Base-by-base conservation (phyloP, 1,140 invertebrate genomes). In the Cepaea nemoralis region DNA sequence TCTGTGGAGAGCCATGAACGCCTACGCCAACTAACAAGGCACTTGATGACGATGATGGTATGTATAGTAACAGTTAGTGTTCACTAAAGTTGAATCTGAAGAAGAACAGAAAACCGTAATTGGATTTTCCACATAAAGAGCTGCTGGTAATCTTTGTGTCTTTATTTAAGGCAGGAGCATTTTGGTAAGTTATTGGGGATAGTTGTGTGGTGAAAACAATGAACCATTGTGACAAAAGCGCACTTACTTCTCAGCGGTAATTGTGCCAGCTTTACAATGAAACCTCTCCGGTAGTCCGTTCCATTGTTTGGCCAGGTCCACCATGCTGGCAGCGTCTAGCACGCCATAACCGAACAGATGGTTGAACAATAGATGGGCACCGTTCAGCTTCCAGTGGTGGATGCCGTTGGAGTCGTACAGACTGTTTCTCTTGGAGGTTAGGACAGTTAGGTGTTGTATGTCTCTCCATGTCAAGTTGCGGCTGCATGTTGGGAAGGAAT, bases 321-420 rank as follows among this genome's bases (percentile, higher is more conserved):
- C 98, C 97, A 99, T 99, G 12, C 97, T 97, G 0, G 98, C 98
- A 16, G 98, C 98, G 91, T 99, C 98, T 70, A 99, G 92, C 0
- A 99, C 98, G 0, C 98, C 98, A 89, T 97, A 99, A 24, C 98
- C 98, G 88, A 99, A 99, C 8, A 99, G 93, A 93, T 99, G 99
- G 92, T 99, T 99, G 92, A 99, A 99, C 92, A 99, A 98, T 35
- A 99, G 92, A 0, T 98, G 98, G 0, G 99, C 98, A 0, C 98
- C 98, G 87, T 99, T 99, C 96, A 99, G 98, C 31, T 96, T 98
- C 98, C 98, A 99, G 88, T 97, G 96, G 90, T 92, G 91, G 55
- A 98, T 94, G 83, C 95, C 95, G 92, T 99, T 98, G 31, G 97
- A 96, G 91, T 99, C 99, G 90, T 98, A 99, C 33, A 99, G 93